Evolutionary conservation across 1,140 invertebrate genomes (phyloP).

Genomic region (Bombus turneri): DNA sequence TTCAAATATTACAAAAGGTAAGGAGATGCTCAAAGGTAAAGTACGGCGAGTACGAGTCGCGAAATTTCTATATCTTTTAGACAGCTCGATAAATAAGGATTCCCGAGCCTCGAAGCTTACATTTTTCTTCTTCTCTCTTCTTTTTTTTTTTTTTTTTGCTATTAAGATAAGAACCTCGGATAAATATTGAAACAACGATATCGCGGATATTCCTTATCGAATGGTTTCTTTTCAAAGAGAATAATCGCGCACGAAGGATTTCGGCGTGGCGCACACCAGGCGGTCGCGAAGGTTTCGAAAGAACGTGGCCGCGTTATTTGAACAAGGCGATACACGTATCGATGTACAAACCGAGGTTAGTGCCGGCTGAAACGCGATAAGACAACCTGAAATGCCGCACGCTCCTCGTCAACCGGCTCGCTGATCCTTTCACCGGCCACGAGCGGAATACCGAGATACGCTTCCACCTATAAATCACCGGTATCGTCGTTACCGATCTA

Average conservation of each 20-base stretch:
- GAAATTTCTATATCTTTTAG: too few relatives aligned
- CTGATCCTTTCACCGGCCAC: slow-evolving; percentile 37
- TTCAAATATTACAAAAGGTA: too few relatives aligned
- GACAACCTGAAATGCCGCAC: slow-evolving; percentile 45
- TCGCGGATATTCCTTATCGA: not conserved
- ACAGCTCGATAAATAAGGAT: too few relatives aligned
- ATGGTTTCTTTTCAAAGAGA: too few relatives aligned
- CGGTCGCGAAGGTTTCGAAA: not conserved
- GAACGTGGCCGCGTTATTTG: slow-evolving; percentile 39
- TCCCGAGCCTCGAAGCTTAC: too few relatives aligned
- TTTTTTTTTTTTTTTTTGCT: too few relatives aligned
- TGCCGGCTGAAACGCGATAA: slow-evolving; percentile 47
- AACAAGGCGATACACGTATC: slow-evolving; percentile 53
- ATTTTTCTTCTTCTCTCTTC: too few relatives aligned
- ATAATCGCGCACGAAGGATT: not conserved
- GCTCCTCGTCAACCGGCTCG: slow-evolving; percentile 13
- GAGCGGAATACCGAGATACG: slow-evolving; percentile 24
- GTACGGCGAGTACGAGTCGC: too few relatives aligned
- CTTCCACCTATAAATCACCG: slow-evolving; percentile 48
- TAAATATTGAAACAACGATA: slow-evolving; percentile 2
- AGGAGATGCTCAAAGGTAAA: too few relatives aligned
- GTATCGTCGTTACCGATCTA: slow-evolving; percentile 47
- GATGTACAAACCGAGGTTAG: slow-evolving; percentile 40
- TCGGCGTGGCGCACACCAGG: too few relatives aligned
- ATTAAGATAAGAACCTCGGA: too few relatives aligned